Evolutionary conservation across 2,797 vertebrate genomes (phyloP).

Genomic region (Poecilia velifera): DNA sequence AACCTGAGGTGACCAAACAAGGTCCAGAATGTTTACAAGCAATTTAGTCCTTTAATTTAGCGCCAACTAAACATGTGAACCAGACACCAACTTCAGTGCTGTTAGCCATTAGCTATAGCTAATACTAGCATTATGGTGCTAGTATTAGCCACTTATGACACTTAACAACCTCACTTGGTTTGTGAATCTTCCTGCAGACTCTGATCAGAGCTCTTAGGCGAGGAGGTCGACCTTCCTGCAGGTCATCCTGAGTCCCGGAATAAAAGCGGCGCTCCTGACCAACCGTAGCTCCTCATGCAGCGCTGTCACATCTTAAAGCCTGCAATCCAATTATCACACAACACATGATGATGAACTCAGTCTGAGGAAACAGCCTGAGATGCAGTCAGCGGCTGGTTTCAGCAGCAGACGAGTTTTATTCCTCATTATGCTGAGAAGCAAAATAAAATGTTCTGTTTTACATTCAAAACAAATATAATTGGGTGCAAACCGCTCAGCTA

Average conservation of each 20-base stretch:
- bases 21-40: too few relatives aligned
- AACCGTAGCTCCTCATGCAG: slow-evolving; percentile 13
- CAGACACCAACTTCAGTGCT: too few relatives aligned
- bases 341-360: slow-evolving; percentile 37
- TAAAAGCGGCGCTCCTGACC: slow-evolving; percentile 29
- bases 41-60: too few relatives aligned
- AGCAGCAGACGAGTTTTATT: neutral
- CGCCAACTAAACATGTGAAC: too few relatives aligned
- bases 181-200: neutral
- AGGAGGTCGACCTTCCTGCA: slow-evolving; percentile 1
- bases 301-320: slow-evolving; percentile 53
- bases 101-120: too few relatives aligned
- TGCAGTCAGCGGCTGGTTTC: neutral
- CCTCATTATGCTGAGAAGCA: neutral
- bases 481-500: neutral
- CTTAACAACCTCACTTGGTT: neutral
- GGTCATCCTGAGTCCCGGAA: neutral
- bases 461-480: neutral
- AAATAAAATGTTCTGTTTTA: neutral
- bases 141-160: too few relatives aligned
- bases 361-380: neutral
- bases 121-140: too few relatives aligned
- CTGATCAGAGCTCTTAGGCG: neutral
- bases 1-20: too few relatives aligned
- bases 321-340: slow-evolving; percentile 70